A percentile compares a stretch with the other conserved stretches of the same genome.
Conservation (phyloP, 2,113 vertebrate genomes). For the Anas platyrhynchos region DNA sequence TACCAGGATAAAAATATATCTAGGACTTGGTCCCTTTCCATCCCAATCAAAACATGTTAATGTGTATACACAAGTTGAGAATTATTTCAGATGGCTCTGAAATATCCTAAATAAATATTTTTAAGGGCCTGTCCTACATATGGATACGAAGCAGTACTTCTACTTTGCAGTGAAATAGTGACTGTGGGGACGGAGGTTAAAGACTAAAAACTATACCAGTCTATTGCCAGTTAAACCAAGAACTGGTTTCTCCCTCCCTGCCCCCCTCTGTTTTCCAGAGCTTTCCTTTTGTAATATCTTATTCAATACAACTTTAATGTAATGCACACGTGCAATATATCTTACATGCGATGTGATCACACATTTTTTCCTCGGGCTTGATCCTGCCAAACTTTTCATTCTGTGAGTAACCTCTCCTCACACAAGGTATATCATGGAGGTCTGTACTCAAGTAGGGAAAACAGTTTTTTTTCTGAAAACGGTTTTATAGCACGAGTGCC, state of each 20-base stretch:
- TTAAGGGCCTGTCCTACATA: not conserved
- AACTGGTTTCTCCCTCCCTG: not conserved
- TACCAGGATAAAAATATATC: not conserved
- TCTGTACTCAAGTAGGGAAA: not conserved
- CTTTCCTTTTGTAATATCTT: not conserved
- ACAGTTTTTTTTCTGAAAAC: not conserved
- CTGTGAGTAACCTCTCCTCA: not conserved
- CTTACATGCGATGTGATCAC: not conserved
- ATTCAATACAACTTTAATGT: not conserved
- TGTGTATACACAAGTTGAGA: not conserved
- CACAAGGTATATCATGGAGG: not conserved
- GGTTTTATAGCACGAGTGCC: not conserved
- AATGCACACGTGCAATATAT: not conserved
- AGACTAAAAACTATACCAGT: not conserved
- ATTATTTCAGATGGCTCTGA: not conserved
- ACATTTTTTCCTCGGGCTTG: not conserved
- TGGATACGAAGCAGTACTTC: not conserved
- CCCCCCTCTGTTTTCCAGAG: not conserved
- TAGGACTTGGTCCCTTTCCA: rapidly evolving
- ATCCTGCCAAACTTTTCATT: not conserved
- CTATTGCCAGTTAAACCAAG: not conserved
- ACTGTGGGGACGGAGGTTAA: not conserved
- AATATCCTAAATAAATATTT: not conserved
- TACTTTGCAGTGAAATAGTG: not conserved
- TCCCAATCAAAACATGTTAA: not conserved